phyloP scores from a whole-genome alignment of 2,113 vertebrate genomes.

The Lonchura striata region DNA sequence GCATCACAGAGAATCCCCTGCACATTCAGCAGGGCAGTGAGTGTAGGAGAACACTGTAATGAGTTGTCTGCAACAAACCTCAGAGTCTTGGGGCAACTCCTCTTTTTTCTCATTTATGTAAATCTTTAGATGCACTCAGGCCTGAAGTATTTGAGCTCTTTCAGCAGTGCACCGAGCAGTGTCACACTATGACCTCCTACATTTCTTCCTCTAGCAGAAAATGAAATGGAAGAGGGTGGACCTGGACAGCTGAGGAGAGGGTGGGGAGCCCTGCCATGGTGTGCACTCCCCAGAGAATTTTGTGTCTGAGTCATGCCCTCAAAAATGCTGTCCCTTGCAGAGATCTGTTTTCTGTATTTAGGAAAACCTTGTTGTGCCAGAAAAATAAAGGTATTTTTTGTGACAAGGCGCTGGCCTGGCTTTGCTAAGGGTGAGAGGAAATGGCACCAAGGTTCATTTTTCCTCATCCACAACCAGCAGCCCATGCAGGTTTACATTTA shows the following conservation, averaged over 20 bases:
- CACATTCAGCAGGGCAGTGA: neutral
- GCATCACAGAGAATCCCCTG: neutral
- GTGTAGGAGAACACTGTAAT: rapidly evolving
- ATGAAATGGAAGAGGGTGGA: neutral
- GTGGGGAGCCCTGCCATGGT: neutral
- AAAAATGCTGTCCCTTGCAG: neutral
- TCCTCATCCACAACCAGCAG: neutral
- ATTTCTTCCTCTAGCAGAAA: neutral
- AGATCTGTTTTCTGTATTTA: neutral
- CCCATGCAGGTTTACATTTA: neutral
- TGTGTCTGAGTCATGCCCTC: neutral
- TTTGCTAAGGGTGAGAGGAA: neutral
- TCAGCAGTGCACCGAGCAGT: neutral
- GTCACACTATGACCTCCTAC: neutral
- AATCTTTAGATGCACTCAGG: neutral
- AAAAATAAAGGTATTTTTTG: neutral
- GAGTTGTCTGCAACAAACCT: neutral
- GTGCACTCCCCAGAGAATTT: neutral
- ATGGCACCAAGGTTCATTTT: neutral
- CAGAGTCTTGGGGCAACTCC: neutral
- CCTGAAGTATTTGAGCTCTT: neutral
- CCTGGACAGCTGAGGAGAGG: neutral
- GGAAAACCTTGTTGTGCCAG: neutral
- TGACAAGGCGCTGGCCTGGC: neutral
- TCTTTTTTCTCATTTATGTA: neutral